Conservation (phyloP, 2,888 invertebrate genomes). For the Folsomia manolachei region DNA sequence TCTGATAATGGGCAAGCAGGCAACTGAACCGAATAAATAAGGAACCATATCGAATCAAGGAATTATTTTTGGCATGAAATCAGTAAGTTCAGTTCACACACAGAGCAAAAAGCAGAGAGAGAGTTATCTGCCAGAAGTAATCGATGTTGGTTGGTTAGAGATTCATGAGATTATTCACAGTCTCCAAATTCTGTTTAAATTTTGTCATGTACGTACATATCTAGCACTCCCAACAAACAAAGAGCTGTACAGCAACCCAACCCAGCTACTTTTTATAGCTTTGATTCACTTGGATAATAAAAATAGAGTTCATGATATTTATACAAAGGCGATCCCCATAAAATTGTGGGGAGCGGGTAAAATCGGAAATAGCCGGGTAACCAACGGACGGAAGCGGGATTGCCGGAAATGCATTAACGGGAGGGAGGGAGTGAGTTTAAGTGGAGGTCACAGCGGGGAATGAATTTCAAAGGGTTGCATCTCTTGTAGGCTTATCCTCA, state of each 20-base stretch:
- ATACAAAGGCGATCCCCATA: slow-evolving; percentile 40
- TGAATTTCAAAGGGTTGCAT: slow-evolving; percentile 42
- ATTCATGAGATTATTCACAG: neutral
- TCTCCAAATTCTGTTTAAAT: no score
- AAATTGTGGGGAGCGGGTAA: slow-evolving; percentile 48
- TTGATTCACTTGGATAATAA: neutral
- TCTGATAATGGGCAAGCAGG: neutral
- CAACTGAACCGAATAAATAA: slow-evolving; percentile 17
- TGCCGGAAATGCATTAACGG: slow-evolving; percentile 50
- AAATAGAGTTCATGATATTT: slow-evolving; percentile 24
- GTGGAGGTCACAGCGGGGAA: slow-evolving; percentile 51
- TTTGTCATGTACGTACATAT: no score
- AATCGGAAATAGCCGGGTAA: slow-evolving; percentile 51
- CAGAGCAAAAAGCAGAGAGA: neutral
- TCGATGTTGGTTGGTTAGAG: slow-evolving; percentile 1
- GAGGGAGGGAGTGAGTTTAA: slow-evolving; percentile 44
- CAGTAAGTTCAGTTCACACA: neutral
- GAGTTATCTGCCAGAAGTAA: neutral
- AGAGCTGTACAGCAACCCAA: no score
- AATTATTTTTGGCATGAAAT: slow-evolving; percentile 33
- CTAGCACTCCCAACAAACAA: no score
- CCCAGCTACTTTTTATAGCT: no score
- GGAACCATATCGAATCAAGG: slow-evolving; percentile 49
- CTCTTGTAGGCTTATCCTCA: slow-evolving; percentile 12
- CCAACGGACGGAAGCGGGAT: slow-evolving; percentile 49